A percentile compares a stretch with the other conserved stretches of the same genome.
Evolutionary conservation across 2,888 invertebrate species (phyloP).

Genomic region (Pteria penguin): DNA sequence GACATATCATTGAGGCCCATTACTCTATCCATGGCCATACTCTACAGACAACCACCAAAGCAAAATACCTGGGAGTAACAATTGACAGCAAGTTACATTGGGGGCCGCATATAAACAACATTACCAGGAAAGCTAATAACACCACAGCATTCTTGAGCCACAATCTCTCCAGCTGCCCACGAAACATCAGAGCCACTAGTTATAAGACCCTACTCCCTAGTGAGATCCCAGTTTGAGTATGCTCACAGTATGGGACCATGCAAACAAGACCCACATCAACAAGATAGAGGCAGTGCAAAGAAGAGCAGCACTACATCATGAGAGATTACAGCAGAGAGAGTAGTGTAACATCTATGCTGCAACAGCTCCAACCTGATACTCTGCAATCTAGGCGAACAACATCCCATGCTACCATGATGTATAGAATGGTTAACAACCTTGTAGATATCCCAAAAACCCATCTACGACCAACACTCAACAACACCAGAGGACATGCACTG

Average conservation of each 20-base stretch:
- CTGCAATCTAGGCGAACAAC: background rate
- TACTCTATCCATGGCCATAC: constrained; percentile 27
- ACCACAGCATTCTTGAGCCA: constrained; percentile 35
- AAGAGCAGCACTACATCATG: constrained; percentile 33
- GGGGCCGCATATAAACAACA: constrained; percentile 19
- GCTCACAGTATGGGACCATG: constrained; percentile 34
- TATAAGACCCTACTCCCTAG: constrained; percentile 36
- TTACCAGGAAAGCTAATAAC: constrained; percentile 38
- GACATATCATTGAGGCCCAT: background rate
- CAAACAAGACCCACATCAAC: constrained; percentile 29
- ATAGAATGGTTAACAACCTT: constrained; percentile 8
- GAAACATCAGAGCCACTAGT: constrained; percentile 28
- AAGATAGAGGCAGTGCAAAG: constrained; percentile 39
- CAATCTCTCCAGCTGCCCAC: constrained; percentile 30
- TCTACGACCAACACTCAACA: background rate
- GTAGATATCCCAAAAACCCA: constrained; percentile 7
- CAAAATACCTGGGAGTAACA: constrained; percentile 43
- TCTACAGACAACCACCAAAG: constrained; percentile 3
- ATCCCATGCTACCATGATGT: constrained; percentile 12
- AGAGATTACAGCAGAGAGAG: constrained; percentile 33
- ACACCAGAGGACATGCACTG: constrained; percentile 23
- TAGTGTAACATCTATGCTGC: constrained; percentile 38
- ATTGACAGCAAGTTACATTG: constrained; percentile 35
- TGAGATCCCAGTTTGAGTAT: constrained; percentile 42
- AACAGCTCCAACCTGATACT: constrained; percentile 4